Base-by-base conservation (phyloP, 2,113 vertebrate species). In the Cochlearius cochlearius region DNA sequence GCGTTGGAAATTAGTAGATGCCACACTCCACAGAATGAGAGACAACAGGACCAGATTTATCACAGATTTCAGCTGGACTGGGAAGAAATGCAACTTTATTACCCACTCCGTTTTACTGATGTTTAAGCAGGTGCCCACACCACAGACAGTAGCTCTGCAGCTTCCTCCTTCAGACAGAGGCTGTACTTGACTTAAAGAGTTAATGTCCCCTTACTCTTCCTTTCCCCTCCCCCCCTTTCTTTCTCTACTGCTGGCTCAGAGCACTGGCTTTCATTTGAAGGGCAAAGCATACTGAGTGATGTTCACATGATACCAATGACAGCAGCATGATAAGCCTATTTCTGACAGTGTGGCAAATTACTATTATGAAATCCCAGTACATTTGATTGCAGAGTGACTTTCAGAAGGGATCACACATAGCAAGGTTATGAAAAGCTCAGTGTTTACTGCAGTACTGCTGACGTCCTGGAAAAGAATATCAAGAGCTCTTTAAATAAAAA, bases 261-360 rank as follows among this genome's bases (percentile, higher is more conserved):
- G 89, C 85, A 2, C 86, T 77, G 94, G 72, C 83, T 94, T 56
- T 68, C 36, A 5, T 63, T 34, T 96, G 97, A 97, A 97, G 96
- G 96, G 86, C 94, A 92, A 83, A 71, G 90, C 87, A 38, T 32
- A 23, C 55, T 9, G 74, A 36, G 75, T 5, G 88, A 62, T 80
- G 83, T 93, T 94, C 93, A 95, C 93, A 93, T 96, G 93, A 95
- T 2, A 82, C 95, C 96, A 87, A 12, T 85, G 96, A 69, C 94
- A 96, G 93, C 85, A 84, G 88, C 88, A 85, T 7, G 93, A 88
- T 59, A 90, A 97, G 52, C 92, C 94, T 97, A 95, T 97, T 97
- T 95, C 92, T 96, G 93, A 94, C 95, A 94, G 93, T 95, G 95
- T 93, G 88, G 94, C 93, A 97, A 97, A 97, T 97, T 93, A 84